Evolutionary conservation across 2,888 invertebrate genomes (phyloP).

Genomic region (Eurois occulta): DNA sequence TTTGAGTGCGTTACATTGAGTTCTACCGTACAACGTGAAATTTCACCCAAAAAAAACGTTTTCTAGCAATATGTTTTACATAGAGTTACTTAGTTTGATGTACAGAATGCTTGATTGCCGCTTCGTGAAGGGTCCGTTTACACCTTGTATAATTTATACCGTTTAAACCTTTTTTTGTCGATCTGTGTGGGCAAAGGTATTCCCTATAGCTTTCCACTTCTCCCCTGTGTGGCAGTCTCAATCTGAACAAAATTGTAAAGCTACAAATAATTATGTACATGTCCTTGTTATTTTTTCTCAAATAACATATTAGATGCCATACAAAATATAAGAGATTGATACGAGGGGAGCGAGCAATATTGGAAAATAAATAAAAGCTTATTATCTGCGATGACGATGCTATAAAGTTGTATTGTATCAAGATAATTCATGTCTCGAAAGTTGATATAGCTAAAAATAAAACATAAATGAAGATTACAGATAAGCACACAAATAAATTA

Average conservation of each 20-base stretch:
- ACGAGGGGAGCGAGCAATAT: slow-evolving; percentile 39
- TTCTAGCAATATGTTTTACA: too few species aligned
- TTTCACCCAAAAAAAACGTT: too few species aligned
- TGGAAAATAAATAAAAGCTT: slow-evolving; percentile 49
- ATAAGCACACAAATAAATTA: slow-evolving; percentile 23
- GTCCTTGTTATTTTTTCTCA: slow-evolving; percentile 38
- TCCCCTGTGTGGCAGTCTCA: neutral
- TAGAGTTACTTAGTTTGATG: too few species aligned
- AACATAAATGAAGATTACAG: slow-evolving; percentile 18
- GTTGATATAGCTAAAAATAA: slow-evolving; percentile 28
- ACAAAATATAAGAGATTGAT: slow-evolving; percentile 53
- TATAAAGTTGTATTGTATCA: slow-evolving; percentile 41
- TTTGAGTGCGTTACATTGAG: too few species aligned
- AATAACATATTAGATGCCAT: slow-evolving; percentile 53
- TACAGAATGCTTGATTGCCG: too few species aligned
- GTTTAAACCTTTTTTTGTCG: too few species aligned
- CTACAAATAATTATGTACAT: slow-evolving; percentile 19
- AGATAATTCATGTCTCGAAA: slow-evolving; percentile 23
- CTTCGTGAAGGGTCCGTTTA: too few species aligned
- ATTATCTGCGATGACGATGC: slow-evolving; percentile 59
- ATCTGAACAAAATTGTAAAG: neutral
- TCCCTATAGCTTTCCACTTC: too few species aligned
- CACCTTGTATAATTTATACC: too few species aligned
- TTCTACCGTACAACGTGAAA: too few species aligned
- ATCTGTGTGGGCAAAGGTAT: too few species aligned